phyloP scores from a whole-genome alignment of 2,113 vertebrate genomes.

The Pseudorectes ferrugineus region DNA sequence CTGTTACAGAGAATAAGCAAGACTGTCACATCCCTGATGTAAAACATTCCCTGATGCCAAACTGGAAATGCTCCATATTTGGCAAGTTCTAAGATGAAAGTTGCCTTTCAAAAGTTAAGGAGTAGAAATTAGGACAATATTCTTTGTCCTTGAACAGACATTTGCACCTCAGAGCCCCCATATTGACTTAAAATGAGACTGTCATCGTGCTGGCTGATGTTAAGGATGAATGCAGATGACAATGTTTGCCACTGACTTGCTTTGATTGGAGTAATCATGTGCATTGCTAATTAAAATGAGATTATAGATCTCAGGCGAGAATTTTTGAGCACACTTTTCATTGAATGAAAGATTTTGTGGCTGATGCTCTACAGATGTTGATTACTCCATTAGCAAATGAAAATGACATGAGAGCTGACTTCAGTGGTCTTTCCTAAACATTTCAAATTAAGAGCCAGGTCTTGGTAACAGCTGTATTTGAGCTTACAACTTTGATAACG shows the following conservation, averaged over 20 bases:
- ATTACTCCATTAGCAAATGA: slow-evolving; percentile 7
- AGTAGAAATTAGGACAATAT: not conserved
- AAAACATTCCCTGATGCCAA: not conserved
- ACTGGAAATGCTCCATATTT: not conserved
- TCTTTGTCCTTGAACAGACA: slow-evolving; percentile 1
- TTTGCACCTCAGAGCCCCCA: not conserved
- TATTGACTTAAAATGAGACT: not conserved
- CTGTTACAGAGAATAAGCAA: not conserved
- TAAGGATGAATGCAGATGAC: not conserved
- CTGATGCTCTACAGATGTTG: not conserved
- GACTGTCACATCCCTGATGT: not conserved
- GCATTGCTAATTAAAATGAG: slow-evolving; percentile 44
- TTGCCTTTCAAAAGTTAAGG: not conserved
- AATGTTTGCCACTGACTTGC: slow-evolving; percentile 3
- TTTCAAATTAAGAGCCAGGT: not conserved
- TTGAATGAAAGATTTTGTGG: not conserved
- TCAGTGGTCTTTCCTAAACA: not conserved
- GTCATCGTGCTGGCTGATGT: not conserved
- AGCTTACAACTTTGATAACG: not conserved
- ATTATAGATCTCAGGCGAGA: slow-evolving; percentile 2
- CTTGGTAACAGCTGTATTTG: not conserved
- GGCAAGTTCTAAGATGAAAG: not conserved
- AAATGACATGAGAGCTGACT: not conserved
- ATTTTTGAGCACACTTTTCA: not conserved
- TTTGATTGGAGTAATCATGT: slow-evolving; percentile 33